A percentile compares a stretch with the other conserved stretches of the same genome.
Evolutionary conservation across 2,113 vertebrate species (phyloP).

Genomic region (Danionella cerebrum): DNA sequence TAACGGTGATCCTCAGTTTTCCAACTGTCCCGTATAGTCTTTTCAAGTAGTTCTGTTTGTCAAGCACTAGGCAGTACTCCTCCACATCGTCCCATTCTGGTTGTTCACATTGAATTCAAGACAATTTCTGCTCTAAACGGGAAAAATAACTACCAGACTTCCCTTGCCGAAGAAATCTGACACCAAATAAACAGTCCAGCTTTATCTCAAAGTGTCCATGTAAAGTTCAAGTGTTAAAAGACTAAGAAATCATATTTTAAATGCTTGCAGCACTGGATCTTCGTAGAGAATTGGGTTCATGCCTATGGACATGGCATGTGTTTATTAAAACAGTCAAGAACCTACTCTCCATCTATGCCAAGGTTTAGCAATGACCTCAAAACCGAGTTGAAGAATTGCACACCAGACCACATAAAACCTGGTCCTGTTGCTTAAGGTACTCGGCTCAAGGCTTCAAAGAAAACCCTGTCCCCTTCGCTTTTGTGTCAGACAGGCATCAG

Average conservation of each 20-base stretch:
- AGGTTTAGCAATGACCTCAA: neutral
- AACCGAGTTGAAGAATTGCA: conserved; percentile 27
- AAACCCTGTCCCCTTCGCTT: neutral
- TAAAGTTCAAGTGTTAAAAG: conserved; percentile 44
- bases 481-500: neutral
- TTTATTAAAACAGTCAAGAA: conserved; percentile 6
- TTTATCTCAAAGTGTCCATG: conserved; percentile 25
- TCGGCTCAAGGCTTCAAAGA: conserved; percentile 28
- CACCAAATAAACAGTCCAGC: conserved; percentile 8
- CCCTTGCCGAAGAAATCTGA: conserved; percentile 4
- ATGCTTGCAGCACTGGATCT: conserved; percentile 1
- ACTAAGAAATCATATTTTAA: neutral
- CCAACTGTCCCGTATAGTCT: neutral
- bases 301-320: conserved; percentile 24
- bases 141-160: conserved; percentile 9
- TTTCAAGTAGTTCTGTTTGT: conserved; percentile 17
- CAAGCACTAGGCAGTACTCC: neutral
- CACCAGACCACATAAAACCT: conserved; percentile 37
- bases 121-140: conserved; percentile 1
- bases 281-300: neutral
- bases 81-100: neutral
- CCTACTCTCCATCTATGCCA: neutral
- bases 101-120: neutral
- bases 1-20: neutral
- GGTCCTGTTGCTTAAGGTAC: conserved; percentile 47